Percentiles rank a stretch among this genome's conserved stretches.
Conservation (phyloP, 2,113 vertebrate genomes). For the Paralichthys olivaceus region DNA sequence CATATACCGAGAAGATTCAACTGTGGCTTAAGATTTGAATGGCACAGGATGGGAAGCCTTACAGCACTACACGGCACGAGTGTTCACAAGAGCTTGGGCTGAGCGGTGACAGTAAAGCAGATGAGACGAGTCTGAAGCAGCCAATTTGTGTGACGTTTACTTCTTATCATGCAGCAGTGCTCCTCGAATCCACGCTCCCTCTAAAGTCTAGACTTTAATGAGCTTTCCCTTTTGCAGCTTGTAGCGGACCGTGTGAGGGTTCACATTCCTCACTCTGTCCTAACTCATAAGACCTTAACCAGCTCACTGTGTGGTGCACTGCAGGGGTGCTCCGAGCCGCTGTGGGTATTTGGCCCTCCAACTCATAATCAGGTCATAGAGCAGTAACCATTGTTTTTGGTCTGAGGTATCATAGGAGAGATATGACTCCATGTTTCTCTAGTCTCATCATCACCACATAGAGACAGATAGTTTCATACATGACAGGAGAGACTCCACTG, state of each 20-base stretch:
- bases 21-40: conserved; percentile 49
- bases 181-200: conserved; percentile 51
- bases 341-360: conserved; percentile 51
- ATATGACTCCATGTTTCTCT: background rate
- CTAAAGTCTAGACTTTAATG: conserved; percentile 74
- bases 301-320: conserved; percentile 70
- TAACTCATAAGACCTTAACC: conserved; percentile 79
- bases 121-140: conserved; percentile 27
- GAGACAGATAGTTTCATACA: background rate
- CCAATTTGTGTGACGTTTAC: conserved; percentile 38
- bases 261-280: conserved; percentile 78
- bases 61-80: conserved; percentile 9
- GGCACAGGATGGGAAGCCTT: conserved; percentile 53
- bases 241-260: conserved; percentile 69
- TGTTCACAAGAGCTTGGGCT: conserved; percentile 11
- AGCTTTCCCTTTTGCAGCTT: conserved; percentile 74
- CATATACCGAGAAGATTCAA: conserved; percentile 36
- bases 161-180: conserved; percentile 38
- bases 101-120: conserved; percentile 20
- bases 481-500: conserved; percentile 14
- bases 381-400: conserved; percentile 35
- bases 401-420: conserved; percentile 13
- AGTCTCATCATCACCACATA: conserved; percentile 2
- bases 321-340: conserved; percentile 54
- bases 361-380: conserved; percentile 58